Base-by-base conservation (phyloP, 2,113 vertebrate genomes). In the Phylloscopus trochilus region DNA sequence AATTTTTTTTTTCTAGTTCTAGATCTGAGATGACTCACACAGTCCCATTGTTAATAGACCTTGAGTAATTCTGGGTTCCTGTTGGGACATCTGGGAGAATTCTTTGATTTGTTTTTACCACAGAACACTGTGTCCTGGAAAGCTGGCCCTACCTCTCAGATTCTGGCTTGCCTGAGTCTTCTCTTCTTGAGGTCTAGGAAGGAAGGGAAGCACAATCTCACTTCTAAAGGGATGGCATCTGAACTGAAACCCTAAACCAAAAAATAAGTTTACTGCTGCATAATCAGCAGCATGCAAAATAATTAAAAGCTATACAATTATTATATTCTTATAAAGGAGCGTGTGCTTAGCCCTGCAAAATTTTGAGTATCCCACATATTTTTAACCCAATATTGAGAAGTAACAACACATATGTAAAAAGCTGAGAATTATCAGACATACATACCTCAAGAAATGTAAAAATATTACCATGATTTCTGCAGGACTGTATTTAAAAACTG, bases 161-260 rank as follows among this genome's bases (percentile, higher is more conserved):
- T 95, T 97, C 94, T 96, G 97, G 97, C 96, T 98, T 98, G 97
- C 96, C 91, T 97, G 89, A 95, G 89, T 97, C 97, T 98, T 99
- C 83, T 98, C 98, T 97, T 97, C 95, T 93, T 83, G 98, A 95
- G 98, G 95, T 97, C 98, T 98, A 88, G 99, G 99, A 86, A 99
- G 98, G 97, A 99, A 99, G 76, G 99, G 99, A 94, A 99, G 97
- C 92, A 99, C 97, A 97, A 98, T 93, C 90, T 98, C 98, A 96
- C 98, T 98, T 96, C 98, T 98, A 98, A 99, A 99, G 30, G 99
- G 99, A 97, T 99, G 98, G 96, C 99, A 99, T 91, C 97, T 98
- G 98, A 98, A 98, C 96, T 98, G 98, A 98, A 98, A 95, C 53
- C 99, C 99, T 99, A 97, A 95, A 97, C 83, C 92, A 43, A 97